phyloP scores from a whole-genome alignment of 2,888 invertebrate species.

The Tenthredo mesomela region DNA sequence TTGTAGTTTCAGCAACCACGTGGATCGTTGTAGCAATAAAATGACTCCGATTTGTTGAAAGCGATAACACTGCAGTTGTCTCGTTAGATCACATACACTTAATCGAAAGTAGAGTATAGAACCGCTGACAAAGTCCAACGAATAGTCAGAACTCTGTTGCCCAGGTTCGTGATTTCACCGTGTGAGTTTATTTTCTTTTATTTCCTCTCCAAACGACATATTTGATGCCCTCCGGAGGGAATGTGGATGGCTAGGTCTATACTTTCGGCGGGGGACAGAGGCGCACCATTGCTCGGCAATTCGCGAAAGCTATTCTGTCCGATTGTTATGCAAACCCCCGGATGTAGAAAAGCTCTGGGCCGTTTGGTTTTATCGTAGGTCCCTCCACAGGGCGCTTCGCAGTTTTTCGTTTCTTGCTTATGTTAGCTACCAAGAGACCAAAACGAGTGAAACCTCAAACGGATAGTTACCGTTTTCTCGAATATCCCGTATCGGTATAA shows the following conservation, averaged over 20 bases:
- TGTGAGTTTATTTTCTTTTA: slow-evolving; percentile 29
- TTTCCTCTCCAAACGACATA: slow-evolving; percentile 36
- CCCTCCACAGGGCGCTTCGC: slow-evolving; percentile 25
- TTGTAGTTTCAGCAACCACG: not conserved
- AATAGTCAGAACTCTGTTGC: slow-evolving; percentile 1
- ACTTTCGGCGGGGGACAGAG: slow-evolving; percentile 19
- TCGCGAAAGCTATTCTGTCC: slow-evolving; percentile 45
- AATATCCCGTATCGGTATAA: slow-evolving; percentile 3
- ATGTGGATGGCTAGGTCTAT: slow-evolving; percentile 28
- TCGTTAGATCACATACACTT: slow-evolving; percentile 13
- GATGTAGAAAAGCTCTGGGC: slow-evolving; percentile 31
- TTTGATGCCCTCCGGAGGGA: slow-evolving; percentile 46
- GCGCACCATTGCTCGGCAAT: slow-evolving; percentile 33
- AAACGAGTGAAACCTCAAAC: slow-evolving; percentile 39
- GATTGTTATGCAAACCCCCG: slow-evolving; percentile 51
- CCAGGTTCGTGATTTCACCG: not conserved
- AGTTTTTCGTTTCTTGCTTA: slow-evolving; percentile 15
- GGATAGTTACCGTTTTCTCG: slow-evolving; percentile 31
- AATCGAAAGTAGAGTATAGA: slow-evolving; percentile 1
- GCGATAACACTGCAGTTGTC: not conserved
- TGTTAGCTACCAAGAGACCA: not conserved
- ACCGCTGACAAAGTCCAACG: slow-evolving; percentile 23
- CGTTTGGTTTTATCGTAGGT: slow-evolving; percentile 46
- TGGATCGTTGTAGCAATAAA: slow-evolving; percentile 6
- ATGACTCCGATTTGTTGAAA: not conserved